phyloP scores from a whole-genome alignment of 2,888 invertebrate species.

The Allygus modestus region DNA sequence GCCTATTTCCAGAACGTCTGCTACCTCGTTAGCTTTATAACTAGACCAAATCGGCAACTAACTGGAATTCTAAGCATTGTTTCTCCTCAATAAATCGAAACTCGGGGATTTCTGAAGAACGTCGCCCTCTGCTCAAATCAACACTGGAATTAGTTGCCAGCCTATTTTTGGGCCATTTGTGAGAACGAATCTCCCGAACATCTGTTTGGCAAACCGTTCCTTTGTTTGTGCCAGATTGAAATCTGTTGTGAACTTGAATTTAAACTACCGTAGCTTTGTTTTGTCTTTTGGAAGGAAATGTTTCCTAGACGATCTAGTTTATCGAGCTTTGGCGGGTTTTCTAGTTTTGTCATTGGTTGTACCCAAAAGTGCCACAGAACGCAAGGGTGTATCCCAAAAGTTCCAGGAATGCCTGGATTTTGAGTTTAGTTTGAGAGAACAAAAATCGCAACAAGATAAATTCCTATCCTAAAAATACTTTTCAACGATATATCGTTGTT shows the following conservation, averaged over 20 bases:
- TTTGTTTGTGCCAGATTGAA: not conserved
- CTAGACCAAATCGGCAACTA: not conserved
- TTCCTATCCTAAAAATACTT: no score
- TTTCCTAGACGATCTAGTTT: no score
- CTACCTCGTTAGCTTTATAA: not conserved
- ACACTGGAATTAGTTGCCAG: not conserved
- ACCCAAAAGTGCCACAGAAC: no score
- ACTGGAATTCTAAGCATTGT: not conserved
- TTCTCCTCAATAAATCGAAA: not conserved
- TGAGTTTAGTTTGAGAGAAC: no score
- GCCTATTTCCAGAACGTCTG: conserved; percentile 18
- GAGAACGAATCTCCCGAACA: not conserved
- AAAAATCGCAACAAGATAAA: no score
- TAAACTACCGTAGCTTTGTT: no score
- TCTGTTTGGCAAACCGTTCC: not conserved
- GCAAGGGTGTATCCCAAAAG: no score
- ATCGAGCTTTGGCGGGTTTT: no score
- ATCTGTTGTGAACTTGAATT: not conserved
- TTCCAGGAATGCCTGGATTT: no score
- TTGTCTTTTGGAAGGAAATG: no score
- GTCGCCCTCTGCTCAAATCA: not conserved
- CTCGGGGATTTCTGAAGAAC: not conserved
- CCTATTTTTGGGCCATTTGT: not conserved
- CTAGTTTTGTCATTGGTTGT: no score
- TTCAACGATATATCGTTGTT: no score